phyloP scores from a whole-genome alignment of 2,888 invertebrate genomes.

The Tipula unca region DNA sequence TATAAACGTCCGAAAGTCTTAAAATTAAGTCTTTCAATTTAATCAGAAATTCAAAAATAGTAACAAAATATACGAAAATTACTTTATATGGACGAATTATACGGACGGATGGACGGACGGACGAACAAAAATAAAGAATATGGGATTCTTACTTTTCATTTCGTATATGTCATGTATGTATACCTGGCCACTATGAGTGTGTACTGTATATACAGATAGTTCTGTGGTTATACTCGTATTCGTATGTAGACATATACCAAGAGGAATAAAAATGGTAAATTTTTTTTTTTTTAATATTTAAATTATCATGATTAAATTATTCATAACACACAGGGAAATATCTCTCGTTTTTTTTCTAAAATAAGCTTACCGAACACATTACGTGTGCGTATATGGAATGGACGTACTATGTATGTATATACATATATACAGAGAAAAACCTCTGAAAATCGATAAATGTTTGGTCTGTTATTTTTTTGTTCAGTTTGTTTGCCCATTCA shows the following conservation, averaged over 20 bases:
- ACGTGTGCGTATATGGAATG: not conserved
- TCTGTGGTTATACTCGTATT: not conserved
- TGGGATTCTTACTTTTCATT: not conserved
- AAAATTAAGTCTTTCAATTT: slow-evolving; percentile 4
- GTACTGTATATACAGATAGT: not conserved
- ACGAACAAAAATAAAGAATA: not conserved
- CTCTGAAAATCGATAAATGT: not conserved
- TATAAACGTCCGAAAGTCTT: not conserved
- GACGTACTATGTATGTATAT: not conserved
- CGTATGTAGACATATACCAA: not conserved
- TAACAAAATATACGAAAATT: slow-evolving; percentile 3
- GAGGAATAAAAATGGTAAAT: not conserved
- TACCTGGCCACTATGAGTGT: not conserved
- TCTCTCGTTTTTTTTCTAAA: not conserved
- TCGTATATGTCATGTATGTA: not conserved
- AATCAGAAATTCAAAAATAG: not conserved
- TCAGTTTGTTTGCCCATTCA: not conserved
- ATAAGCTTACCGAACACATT: not conserved
- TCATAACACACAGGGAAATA: not conserved
- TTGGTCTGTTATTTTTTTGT: not conserved
- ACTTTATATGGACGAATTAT: not conserved
- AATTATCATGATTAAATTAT: slow-evolving; percentile 14
- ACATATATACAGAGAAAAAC: not conserved
- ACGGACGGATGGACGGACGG: not conserved
- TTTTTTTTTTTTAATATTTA: not conserved